Base-by-base conservation (phyloP, 2,888 invertebrate genomes). In the Orthosia gracilis region DNA sequence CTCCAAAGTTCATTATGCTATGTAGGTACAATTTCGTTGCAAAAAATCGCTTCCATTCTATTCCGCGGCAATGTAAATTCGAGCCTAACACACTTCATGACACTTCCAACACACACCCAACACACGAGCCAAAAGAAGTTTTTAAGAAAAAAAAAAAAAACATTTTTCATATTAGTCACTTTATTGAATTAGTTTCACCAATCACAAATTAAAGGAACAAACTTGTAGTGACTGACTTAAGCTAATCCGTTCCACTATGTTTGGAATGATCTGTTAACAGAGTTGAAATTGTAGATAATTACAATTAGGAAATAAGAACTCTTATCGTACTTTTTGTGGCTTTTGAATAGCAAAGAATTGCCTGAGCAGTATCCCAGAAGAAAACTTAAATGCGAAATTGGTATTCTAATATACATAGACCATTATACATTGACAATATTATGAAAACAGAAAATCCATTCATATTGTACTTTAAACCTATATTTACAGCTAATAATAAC, bases 401-500 rank as follows among this genome's bases (percentile, higher is more conserved):
- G 69, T 75, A 67, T 72, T 76, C 65, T 73, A 83, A 76, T 71
- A 72, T 78, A 82, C 7, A 4, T 68, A 73, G 64, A 76, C 71
- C 73, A 78, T 69, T 61, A 73, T 21, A 76, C 70, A 70, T 80
- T 81, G 62, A 66, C 45, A 75, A 57, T 63, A n/a, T 69, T 73
- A 79, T 73, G 68, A 71, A 78, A 62, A 69, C 68, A 61, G 58
- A 80, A 72, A 80, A 84, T n/a, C 31, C 76, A 74, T 78, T 85
- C 62, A 61, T 75, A 84, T 73, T 78, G 72, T 78, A 84, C 68
- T 76, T 69, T 84, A 85, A 58, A 61, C 31, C 80, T 84, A 85
- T 85, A 85, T 85, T 84, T 85, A 85, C 85, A 85, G 59, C 85
- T 85, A 85, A 67, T 64, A 69, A 66, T 76, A 76, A 69, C 69